Base-by-base conservation (phyloP, 2,888 invertebrate genomes). In the Sinhomidia bicolor region DNA sequence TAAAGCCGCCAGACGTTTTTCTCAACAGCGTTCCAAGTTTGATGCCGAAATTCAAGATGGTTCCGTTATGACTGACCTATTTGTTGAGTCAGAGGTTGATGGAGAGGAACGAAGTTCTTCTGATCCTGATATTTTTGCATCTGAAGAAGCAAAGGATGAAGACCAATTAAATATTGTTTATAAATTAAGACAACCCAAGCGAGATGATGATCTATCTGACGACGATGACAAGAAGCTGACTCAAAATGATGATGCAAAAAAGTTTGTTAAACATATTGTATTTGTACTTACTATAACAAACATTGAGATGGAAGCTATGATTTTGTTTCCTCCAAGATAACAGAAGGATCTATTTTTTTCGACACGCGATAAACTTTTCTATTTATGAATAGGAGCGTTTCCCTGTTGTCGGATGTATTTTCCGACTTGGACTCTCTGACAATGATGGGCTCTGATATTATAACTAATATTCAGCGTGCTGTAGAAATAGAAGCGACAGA, bases 391-490 rank as follows among this genome's bases (percentile, higher is more conserved):
- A 90, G 90, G 89, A 90, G 90, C 57, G 89, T 84, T 17, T 91
- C 91, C 10, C n/a, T 91, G 0, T 57, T 91, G 1, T 81, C 90
- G 0, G 90, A 90, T 17, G 81, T 90, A 3, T 91, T 90, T 76
- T 91, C 91, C 0, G 91, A 91, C 51, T 74, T 88, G 41, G 82
- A 79, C 65, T 88, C 90, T 0, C n/a, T 88, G 41, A 88, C 82
- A 0, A 88, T 88, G 82, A 12, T 88, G 14, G 88, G 83, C 6
- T 78, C 88, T 10, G 88, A 88, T 14, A 79, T 84, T 0, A 76
- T 76, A 12, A 51, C 83, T 20, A 78, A 76, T 74, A 47, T 88
- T 41, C 82, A 82, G 23, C 44, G 71, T 6, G 85, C n/a, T 23
- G 20, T 44, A 12, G 90, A 90, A n/a, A 32, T 41, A 9, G 88